These are phyloP conservation scores for Dryobotodes eremita DNA, from an alignment of 2,888 invertebrate species.

Conservation along the genomic window DNA sequence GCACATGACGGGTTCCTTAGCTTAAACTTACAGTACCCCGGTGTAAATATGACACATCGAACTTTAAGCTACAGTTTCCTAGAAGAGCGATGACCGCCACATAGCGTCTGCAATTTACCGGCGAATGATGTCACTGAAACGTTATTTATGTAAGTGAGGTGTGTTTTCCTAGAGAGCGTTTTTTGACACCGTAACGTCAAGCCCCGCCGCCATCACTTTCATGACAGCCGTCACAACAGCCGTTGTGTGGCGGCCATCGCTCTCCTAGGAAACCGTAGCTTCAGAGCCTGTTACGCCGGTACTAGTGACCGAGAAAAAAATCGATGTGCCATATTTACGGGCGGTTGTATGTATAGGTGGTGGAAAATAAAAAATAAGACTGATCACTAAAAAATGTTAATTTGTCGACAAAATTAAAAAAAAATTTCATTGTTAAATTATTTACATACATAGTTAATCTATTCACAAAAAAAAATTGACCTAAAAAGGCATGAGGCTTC, in stretches of 20 bases:
- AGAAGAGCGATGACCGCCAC: neutral
- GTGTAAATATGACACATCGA: constrained; percentile 4
- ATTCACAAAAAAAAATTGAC: neutral
- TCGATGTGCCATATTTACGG: neutral
- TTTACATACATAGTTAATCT: neutral
- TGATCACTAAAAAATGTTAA: neutral
- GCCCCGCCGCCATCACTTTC: neutral
- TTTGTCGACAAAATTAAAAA: neutral
- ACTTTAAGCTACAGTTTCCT: neutral
- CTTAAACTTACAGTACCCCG: constrained; percentile 42
- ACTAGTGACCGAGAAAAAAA: neutral
- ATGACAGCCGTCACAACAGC: neutral
- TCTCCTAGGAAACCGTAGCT: neutral
- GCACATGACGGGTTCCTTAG: constrained; percentile 48
- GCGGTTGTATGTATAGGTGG: no score
- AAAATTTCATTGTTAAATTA: no score
- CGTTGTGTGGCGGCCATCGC: no score
- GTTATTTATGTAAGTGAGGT: neutral
- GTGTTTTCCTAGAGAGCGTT: neutral
- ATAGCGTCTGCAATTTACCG: neutral
- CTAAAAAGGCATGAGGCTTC: neutral
- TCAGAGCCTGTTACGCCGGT: no score
- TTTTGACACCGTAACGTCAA: neutral
- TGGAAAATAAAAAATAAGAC: neutral
- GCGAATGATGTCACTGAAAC: neutral